Base-by-base conservation (phyloP, 1,140 invertebrate species). In the Rhopalosiphum maidis region DNA sequence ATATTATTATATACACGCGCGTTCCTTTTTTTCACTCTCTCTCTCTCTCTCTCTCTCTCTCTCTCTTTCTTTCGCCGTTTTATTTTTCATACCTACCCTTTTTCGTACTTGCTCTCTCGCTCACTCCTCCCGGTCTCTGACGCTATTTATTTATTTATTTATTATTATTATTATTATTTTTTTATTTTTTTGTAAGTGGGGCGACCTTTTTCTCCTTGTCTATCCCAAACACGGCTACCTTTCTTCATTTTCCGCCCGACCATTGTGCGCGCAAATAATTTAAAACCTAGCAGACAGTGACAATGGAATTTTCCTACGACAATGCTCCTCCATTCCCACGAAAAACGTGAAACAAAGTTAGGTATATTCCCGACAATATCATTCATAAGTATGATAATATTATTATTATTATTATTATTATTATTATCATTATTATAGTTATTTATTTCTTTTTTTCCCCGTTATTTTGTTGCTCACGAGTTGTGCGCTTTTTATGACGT, bases 281-380 rank as follows among this genome's bases (percentile, higher is more conserved):
- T 89, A 89, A 89, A 55, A 55, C 88, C 88, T 37, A 48, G 22
- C 35, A 54, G 48, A 89, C 88, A 55, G 88, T 55, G 88, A 89
- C 88, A 89, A 89, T 54, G 88, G 88, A 54, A 55, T 89, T 89
- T 89, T 54, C 35, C 51, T 89, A 89, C 51, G 35, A 51, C 30
- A 23, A n/a, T 22, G 9, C 11, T 22, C 23, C 51, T 55, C 88
- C 51, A n/a, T 9, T 89, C 4, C 51, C 11, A 9, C 22, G n/a
- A 89, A 22, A 89, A 37, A 54, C n/a, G n/a, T 54, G 51, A 41
- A 89, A 89, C 51, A 55, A 89, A 89, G 48, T 55, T 89, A 89
- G 22, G 23, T 41, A 55, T 55, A 23, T 46, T n/a, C 5, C 46
- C 22, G 55, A 89, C 35, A 55, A 89, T 89, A 89, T 89, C 35